Percentiles rank a stretch among this genome's conserved stretches.
Conservation (phyloP, 2,888 invertebrate species). For the Drosophila mimica region DNA sequence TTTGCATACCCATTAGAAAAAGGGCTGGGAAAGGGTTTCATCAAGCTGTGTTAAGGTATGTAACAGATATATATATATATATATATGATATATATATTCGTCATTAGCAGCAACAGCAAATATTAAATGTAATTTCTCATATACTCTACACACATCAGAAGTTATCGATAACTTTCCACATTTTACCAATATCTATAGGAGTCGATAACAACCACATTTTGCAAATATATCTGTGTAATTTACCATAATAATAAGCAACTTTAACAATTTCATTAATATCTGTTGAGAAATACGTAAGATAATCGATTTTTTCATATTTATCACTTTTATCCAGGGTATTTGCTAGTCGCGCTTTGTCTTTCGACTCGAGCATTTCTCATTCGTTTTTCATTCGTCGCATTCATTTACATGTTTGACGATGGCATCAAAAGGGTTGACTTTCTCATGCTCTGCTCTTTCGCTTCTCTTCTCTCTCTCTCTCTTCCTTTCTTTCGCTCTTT, state of each 20-base stretch:
- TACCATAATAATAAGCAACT: background rate
- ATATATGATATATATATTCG: background rate
- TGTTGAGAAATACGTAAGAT: background rate
- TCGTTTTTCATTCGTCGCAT: constrained; percentile 66
- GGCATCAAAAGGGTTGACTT: constrained; percentile 61
- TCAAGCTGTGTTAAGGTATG: background rate
- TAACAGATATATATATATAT: background rate
- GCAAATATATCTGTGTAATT: too few relatives aligned
- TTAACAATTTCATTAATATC: background rate
- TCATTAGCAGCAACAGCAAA: background rate
- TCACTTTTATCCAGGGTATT: background rate
- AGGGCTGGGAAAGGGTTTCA: background rate
- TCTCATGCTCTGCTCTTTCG: constrained; percentile 5
- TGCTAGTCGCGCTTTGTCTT: background rate
- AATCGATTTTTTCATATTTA: background rate
- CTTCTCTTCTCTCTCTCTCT: background rate
- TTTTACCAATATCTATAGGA: background rate
- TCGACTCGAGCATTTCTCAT: constrained; percentile 14
- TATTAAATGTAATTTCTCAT: background rate
- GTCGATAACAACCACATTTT: too few relatives aligned
- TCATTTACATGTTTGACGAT: constrained; percentile 72
- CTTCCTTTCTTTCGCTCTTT: background rate
- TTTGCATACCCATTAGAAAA: constrained; percentile 4
- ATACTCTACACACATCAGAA: background rate
- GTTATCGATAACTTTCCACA: background rate